These are phyloP conservation scores for Sigmodon hispidus DNA, from an alignment of 2,113 vertebrate species.

Conservation along the genomic window DNA sequence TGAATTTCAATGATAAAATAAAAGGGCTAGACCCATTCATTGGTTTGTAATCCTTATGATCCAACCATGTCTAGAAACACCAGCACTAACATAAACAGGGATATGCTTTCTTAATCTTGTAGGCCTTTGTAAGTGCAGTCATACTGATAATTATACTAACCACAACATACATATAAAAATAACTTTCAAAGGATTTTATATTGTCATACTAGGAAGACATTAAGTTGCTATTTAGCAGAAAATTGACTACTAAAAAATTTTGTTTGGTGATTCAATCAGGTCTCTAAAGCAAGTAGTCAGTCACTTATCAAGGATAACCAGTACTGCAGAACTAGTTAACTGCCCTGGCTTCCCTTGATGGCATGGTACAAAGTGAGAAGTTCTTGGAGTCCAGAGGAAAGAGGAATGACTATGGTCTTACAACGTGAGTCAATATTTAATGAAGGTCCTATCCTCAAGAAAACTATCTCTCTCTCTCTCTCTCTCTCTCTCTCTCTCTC, in stretches of 20 bases:
- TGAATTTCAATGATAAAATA: too few species aligned
- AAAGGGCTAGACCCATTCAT: not conserved
- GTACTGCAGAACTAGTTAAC: too few species aligned
- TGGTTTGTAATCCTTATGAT: not conserved
- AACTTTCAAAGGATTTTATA: not conserved
- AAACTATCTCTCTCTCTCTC: not conserved
- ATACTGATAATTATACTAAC: not conserved
- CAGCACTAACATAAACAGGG: not conserved
- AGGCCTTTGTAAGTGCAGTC: not conserved
- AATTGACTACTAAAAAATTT: not conserved
- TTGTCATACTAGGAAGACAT: not conserved
- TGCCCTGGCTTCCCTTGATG: not conserved
- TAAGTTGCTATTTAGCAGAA: not conserved
- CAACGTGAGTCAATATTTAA: not conserved
- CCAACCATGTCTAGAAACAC: not conserved
- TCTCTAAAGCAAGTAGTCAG: not conserved
- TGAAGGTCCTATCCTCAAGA: constrained; percentile 32
- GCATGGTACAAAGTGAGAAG: not conserved
- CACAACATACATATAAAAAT: not conserved
- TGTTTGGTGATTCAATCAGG: not conserved
- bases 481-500: not conserved
- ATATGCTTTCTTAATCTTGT: not conserved
- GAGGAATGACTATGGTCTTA: not conserved
- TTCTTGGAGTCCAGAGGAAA: not conserved
- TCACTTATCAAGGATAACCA: not conserved